phyloP scores from a whole-genome alignment of 2,113 vertebrate genomes.

The Meles meles region DNA sequence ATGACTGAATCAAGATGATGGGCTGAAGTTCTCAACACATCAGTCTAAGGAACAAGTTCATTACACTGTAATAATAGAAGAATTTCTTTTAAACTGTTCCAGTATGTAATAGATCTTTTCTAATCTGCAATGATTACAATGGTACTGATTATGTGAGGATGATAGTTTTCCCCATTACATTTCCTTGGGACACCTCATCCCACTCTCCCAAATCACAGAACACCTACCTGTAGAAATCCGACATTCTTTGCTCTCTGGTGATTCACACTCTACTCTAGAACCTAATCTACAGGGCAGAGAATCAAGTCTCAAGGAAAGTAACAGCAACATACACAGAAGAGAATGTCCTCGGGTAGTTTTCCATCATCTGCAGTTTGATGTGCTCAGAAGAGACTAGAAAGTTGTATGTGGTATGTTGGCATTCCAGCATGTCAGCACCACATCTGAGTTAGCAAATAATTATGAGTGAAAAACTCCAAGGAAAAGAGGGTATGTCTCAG shows the following conservation, averaged over 20 bases:
- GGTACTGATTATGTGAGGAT: not conserved
- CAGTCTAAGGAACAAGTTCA: not conserved
- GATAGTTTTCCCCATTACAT: not conserved
- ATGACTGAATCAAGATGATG: not conserved
- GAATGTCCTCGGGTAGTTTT: not conserved
- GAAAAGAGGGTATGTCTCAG: not conserved
- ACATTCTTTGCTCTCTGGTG: not conserved
- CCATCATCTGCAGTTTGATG: not conserved
- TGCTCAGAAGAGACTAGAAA: not conserved
- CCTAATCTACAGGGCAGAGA: not conserved
- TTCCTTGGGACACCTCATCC: not conserved
- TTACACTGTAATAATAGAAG: slow-evolving; percentile 9
- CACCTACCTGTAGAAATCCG: not conserved
- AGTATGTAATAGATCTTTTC: not conserved
- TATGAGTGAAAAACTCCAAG: not conserved
- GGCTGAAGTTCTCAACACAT: not conserved
- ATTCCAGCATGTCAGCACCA: not conserved
- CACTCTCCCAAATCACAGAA: not conserved
- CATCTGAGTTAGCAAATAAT: not conserved
- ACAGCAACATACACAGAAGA: not conserved
- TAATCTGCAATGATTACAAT: not conserved
- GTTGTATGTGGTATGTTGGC: not conserved
- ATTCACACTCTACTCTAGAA: not conserved
- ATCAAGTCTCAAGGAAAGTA: not conserved
- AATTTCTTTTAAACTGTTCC: slow-evolving; percentile 2